phyloP scores from a whole-genome alignment of 2,888 invertebrate species.

The Leptinotarsa peninsularis region DNA sequence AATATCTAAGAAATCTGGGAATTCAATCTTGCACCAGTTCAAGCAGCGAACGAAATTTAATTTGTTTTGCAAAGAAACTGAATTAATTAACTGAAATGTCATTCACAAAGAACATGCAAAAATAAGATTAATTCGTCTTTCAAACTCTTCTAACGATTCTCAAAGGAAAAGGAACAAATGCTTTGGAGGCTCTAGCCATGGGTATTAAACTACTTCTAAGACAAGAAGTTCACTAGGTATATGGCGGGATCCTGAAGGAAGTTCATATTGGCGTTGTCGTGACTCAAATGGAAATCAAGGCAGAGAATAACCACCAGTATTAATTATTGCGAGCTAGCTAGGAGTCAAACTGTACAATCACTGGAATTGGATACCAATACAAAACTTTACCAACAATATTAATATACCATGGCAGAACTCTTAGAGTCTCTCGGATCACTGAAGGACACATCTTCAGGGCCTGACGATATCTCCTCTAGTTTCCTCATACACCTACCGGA shows the following conservation, averaged over 20 bases:
- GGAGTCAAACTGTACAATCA: too few relatives aligned
- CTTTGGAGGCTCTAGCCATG: background rate
- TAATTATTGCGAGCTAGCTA: too few relatives aligned
- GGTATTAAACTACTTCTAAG: background rate
- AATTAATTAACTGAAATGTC: slow-evolving; percentile 1
- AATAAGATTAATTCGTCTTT: background rate
- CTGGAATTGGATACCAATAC: too few relatives aligned
- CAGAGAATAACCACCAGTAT: too few relatives aligned
- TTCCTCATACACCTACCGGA: too few relatives aligned
- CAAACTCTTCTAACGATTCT: background rate
- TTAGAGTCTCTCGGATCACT: too few relatives aligned
- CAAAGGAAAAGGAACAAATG: background rate
- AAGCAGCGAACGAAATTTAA: background rate
- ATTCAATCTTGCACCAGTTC: slow-evolving; percentile 2
- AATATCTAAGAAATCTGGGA: background rate
- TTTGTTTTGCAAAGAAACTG: slow-evolving; percentile 1
- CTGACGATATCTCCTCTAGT: too few relatives aligned
- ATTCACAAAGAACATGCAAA: slow-evolving; percentile 1
- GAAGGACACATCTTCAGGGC: too few relatives aligned
- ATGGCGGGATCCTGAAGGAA: background rate
- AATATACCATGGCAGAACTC: too few relatives aligned
- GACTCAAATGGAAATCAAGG: too few relatives aligned
- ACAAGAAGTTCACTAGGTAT: background rate
- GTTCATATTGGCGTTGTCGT: background rate
- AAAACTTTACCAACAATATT: too few relatives aligned